Conservation (phyloP, 2,888 invertebrate species). For the Pristionchus exspectatus region DNA sequence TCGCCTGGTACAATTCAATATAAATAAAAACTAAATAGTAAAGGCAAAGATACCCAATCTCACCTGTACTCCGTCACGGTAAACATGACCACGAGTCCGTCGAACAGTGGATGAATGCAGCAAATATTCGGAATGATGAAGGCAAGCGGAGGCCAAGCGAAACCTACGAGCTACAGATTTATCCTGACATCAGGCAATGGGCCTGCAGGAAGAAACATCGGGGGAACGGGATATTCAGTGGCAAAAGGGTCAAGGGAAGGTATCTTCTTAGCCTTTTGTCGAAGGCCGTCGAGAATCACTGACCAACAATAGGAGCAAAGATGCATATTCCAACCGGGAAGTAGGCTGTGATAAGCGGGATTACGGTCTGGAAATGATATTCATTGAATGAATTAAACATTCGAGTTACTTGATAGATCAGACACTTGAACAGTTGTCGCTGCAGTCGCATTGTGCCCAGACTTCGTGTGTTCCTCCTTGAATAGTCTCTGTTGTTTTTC, state of each 20-base stretch:
- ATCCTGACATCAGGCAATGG: background rate
- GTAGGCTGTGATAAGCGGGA: constrained; percentile 3
- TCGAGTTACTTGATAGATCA: background rate
- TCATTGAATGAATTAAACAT: background rate
- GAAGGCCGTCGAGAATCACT: background rate
- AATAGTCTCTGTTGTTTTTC: background rate
- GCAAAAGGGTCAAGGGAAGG: too few species aligned
- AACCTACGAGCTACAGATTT: too few species aligned
- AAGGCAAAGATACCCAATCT: too few species aligned
- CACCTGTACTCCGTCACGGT: too few species aligned
- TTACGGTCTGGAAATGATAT: background rate
- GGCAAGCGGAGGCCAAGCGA: background rate
- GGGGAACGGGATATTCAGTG: too few species aligned
- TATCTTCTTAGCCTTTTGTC: too few species aligned
- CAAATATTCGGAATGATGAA: background rate
- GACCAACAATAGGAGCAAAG: background rate
- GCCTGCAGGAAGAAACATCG: too few species aligned
- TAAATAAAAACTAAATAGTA: too few species aligned
- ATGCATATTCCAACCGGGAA: constrained; percentile 36
- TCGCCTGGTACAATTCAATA: too few species aligned
- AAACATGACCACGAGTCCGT: too few species aligned
- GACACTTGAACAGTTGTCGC: constrained; percentile 17
- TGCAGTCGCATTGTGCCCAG: constrained; percentile 20
- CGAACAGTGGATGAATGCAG: background rate
- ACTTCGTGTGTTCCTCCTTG: background rate